Conservation (phyloP, 2,113 vertebrate genomes). For the Heloderma charlesbogerti region DNA sequence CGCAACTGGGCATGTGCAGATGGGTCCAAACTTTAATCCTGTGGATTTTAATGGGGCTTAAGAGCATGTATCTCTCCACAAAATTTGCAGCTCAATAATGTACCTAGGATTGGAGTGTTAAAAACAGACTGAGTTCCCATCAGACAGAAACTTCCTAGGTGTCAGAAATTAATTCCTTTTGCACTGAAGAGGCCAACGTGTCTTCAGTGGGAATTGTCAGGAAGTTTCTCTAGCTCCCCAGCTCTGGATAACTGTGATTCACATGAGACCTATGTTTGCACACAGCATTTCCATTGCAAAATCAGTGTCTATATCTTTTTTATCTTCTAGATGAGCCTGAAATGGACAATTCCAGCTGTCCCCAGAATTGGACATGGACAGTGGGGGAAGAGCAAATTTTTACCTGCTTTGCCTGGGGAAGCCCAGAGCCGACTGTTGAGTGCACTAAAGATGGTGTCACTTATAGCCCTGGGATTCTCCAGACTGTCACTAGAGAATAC, state of each 20-base stretch:
- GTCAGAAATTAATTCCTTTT: neutral
- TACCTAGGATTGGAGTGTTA: neutral
- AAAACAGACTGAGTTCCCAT: neutral
- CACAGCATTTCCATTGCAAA: neutral
- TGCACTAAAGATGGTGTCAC: neutral
- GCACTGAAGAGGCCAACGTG: neutral
- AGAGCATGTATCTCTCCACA: neutral
- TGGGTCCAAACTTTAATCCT: neutral
- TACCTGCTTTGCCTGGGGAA: slow-evolving; percentile 59
- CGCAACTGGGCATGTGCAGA: neutral
- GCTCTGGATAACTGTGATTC: neutral
- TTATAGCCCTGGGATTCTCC: neutral
- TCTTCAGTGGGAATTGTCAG: neutral
- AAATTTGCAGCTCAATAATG: neutral
- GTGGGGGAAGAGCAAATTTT: slow-evolving; percentile 62
- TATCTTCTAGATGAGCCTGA: slow-evolving; percentile 45
- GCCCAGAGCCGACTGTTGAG: slow-evolving; percentile 36
- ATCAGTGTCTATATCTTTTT: neutral
- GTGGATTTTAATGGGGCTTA: too few species aligned
- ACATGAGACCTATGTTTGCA: neutral
- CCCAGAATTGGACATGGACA: slow-evolving; percentile 59
- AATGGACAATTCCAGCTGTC: slow-evolving; percentile 60
- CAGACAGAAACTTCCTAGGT: neutral
- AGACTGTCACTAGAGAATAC: neutral
- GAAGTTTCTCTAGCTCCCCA: neutral